Evolutionary conservation across 2,888 invertebrate species (phyloP).

Genomic region (Brachycybe producta): DNA sequence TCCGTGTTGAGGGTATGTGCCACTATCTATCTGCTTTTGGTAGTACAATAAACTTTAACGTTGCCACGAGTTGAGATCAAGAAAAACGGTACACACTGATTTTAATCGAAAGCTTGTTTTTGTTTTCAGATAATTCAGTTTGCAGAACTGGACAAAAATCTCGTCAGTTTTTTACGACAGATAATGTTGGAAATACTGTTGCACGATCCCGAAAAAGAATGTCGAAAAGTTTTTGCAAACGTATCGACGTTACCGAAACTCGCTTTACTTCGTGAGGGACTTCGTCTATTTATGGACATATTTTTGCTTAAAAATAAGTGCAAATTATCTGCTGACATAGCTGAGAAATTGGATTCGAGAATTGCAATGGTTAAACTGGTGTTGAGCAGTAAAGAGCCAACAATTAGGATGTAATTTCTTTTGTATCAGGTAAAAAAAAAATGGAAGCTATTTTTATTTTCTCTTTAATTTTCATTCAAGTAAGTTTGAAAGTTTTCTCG

Average conservation of each 20-base stretch:
- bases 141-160: conserved; percentile 63
- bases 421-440: too few species aligned
- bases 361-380: conserved; percentile 51
- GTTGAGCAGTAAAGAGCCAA: too few species aligned
- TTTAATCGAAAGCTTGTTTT: background rate
- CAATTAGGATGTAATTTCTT: background rate
- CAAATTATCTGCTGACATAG: conserved; percentile 36
- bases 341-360: conserved; percentile 42
- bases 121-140: conserved; percentile 61
- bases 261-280: conserved; percentile 64
- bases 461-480: too few species aligned
- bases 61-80: conserved; percentile 1
- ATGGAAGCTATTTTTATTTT: background rate
- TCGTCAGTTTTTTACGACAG: conserved; percentile 64
- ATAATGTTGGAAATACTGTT: conserved; percentile 61
- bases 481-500: too few species aligned
- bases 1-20: conserved; percentile 65
- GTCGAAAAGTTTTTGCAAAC: conserved; percentile 54
- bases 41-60: background rate
- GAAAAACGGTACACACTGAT: background rate
- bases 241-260: conserved; percentile 60
- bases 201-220: conserved; percentile 45
- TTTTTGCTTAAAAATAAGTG: conserved; percentile 49
- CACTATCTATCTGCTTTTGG: conserved; percentile 11
- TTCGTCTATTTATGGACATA: conserved; percentile 72